Evolutionary conservation across 2,113 vertebrate species (phyloP).

Genomic region (Alectura lathami): DNA sequence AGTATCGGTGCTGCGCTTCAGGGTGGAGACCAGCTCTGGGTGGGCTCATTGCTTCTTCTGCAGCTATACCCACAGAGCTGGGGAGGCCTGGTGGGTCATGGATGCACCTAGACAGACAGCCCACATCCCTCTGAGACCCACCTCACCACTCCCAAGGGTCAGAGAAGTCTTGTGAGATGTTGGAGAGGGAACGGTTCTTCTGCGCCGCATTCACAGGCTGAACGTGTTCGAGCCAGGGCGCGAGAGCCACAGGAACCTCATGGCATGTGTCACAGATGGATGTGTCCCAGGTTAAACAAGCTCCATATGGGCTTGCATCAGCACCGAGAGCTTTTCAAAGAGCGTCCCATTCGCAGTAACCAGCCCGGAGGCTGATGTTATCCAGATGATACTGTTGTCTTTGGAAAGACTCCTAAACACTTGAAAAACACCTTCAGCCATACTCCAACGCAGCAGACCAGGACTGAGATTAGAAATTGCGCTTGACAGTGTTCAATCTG

Average conservation of each 20-base stretch:
- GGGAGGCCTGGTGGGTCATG: not conserved
- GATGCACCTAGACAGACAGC: not conserved
- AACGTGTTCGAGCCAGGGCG: not conserved
- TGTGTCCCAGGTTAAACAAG: slow-evolving; percentile 50
- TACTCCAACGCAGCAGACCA: not conserved
- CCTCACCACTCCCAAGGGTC: not conserved
- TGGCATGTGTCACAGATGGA: slow-evolving; percentile 44
- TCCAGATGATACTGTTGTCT: slow-evolving; percentile 69
- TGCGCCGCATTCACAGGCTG: not conserved
- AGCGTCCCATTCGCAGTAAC: slow-evolving; percentile 32
- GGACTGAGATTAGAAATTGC: slow-evolving; percentile 43
- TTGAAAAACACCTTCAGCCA: slow-evolving; percentile 66
- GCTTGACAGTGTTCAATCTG: slow-evolving; percentile 42
- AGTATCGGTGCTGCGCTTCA: not conserved
- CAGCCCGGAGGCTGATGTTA: slow-evolving; percentile 65
- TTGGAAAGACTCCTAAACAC: slow-evolving; percentile 67
- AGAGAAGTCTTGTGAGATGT: not conserved
- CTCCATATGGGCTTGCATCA: slow-evolving; percentile 64
- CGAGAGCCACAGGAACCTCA: slow-evolving; percentile 33
- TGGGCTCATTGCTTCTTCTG: not conserved
- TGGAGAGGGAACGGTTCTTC: not conserved
- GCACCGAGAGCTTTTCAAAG: slow-evolving; percentile 58
- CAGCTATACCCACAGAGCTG: not conserved
- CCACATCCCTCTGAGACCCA: not conserved
- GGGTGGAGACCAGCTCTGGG: not conserved